phyloP scores from a whole-genome alignment of 1,140 invertebrate genomes.

The Bacillus rossius region DNA sequence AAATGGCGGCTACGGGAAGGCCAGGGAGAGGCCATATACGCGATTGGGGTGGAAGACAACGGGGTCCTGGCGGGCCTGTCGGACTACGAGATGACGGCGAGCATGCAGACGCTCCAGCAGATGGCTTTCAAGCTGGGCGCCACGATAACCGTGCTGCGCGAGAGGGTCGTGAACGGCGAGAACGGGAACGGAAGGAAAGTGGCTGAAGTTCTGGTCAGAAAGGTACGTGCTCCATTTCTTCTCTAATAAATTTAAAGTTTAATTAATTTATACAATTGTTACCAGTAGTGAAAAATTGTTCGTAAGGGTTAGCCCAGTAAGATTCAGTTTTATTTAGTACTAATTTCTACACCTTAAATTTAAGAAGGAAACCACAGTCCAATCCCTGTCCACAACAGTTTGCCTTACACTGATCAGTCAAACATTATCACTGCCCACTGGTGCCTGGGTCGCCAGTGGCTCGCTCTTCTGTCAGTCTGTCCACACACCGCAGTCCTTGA shows the following conservation, averaged over 20 bases:
- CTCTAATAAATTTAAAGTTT: too few relatives aligned
- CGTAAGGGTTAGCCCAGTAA: neutral
- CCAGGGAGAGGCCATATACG: conserved; percentile 92
- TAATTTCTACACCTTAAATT: neutral
- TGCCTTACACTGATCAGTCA: too few relatives aligned
- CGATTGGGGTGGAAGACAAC: conserved; percentile 93
- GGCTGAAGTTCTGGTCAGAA: conserved; percentile 85
- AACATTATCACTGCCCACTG: too few relatives aligned
- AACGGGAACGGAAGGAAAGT: conserved; percentile 46
- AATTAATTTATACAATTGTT: neutral
- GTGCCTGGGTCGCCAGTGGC: too few relatives aligned
- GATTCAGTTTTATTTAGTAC: neutral
- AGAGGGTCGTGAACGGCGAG: conserved; percentile 41
- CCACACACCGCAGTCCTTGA: too few relatives aligned
- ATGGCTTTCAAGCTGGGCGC: conserved; percentile 86
- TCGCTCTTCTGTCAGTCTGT: too few relatives aligned
- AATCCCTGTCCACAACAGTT: too few relatives aligned
- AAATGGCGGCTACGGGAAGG: conserved; percentile 86
- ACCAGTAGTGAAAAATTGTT: neutral
- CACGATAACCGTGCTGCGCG: conserved; percentile 61
- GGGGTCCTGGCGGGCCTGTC: conserved; percentile 78
- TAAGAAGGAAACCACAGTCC: neutral
- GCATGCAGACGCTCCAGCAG: conserved; percentile 70
- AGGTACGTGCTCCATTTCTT: conserved; percentile 59
- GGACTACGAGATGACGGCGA: conserved; percentile 72